These are phyloP conservation scores for Platalea minor DNA, from an alignment of 2,797 vertebrate species.

Conservation along the genomic window DNA sequence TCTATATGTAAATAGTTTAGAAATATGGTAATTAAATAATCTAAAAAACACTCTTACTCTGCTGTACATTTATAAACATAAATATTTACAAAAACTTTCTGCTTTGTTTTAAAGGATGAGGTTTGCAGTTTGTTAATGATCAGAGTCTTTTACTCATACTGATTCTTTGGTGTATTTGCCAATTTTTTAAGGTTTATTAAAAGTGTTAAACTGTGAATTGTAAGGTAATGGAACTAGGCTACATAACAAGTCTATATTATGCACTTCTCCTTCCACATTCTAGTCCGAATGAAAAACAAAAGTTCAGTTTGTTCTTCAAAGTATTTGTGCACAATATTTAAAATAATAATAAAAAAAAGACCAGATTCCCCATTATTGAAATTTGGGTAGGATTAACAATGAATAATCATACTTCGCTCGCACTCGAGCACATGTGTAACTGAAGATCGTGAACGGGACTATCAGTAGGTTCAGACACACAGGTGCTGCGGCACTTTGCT, in stretches of 20 bases:
- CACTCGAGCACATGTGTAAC: neutral
- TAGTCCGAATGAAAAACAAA: constrained; percentile 32
- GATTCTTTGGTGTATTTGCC: constrained; percentile 80
- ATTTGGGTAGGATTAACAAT: neutral
- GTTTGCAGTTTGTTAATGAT: constrained; percentile 76
- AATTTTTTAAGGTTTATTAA: constrained; percentile 69
- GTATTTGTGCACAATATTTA: neutral
- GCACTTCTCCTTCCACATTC: constrained; percentile 20
- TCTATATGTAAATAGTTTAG: constrained; percentile 85
- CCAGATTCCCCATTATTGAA: neutral
- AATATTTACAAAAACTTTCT: constrained; percentile 89
- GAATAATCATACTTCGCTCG: neutral
- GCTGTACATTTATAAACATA: constrained; percentile 89
- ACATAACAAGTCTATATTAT: constrained; percentile 34
- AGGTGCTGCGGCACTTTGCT: neutral
- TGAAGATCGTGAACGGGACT: neutral
- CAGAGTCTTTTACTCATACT: constrained; percentile 72
- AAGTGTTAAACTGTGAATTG: constrained; percentile 65
- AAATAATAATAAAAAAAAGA: neutral
- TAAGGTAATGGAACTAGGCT: constrained; percentile 56
- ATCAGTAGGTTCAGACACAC: neutral
- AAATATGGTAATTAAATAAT: constrained; percentile 92
- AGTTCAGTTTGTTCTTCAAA: constrained; percentile 16
- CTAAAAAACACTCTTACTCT: constrained; percentile 87
- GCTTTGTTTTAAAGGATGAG: constrained; percentile 76